Conservation (phyloP, 2,888 invertebrate species). For the Acanthosoma haemorrhoidale region DNA sequence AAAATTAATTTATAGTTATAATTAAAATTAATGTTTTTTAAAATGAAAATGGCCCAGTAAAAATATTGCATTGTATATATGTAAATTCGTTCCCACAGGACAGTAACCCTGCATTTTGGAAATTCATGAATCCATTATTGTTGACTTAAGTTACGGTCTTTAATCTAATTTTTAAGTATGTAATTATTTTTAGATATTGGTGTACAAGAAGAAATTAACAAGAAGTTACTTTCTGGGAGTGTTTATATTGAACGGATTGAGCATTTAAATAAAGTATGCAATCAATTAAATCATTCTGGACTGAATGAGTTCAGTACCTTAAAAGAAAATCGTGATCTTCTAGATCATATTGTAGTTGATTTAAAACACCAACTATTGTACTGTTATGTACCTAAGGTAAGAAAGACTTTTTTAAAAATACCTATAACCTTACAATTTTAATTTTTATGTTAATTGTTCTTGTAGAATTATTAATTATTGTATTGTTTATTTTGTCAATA, state of each 20-base stretch:
- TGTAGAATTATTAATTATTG: too few species aligned
- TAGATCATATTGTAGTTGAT: constrained; percentile 78
- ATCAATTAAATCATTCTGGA: neutral
- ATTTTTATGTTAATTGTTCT: too few species aligned
- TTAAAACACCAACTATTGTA: constrained; percentile 77
- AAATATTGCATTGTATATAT: too few species aligned
- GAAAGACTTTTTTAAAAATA: constrained; percentile 42
- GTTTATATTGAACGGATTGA: constrained; percentile 24
- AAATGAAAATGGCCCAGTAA: too few species aligned
- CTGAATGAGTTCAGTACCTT: neutral
- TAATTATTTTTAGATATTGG: constrained; percentile 7
- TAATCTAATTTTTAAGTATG: neutral
- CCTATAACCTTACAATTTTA: too few species aligned
- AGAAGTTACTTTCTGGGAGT: constrained; percentile 18
- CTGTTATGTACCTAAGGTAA: constrained; percentile 90
- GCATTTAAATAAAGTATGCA: constrained; percentile 22
- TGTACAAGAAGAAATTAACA: constrained; percentile 3
- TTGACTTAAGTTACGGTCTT: too few species aligned
- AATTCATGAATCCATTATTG: too few species aligned
- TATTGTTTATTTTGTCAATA: neutral
- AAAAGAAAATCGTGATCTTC: constrained; percentile 48
- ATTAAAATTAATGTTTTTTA: too few species aligned
- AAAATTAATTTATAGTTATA: too few species aligned
- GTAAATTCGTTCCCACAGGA: too few species aligned
- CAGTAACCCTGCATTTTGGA: too few species aligned